Percentiles rank a stretch among this genome's conserved stretches.
These are phyloP conservation scores for Gymnoscelis rufifasciata DNA, from an alignment of 2,888 invertebrate genomes.

Conservation along the genomic window DNA sequence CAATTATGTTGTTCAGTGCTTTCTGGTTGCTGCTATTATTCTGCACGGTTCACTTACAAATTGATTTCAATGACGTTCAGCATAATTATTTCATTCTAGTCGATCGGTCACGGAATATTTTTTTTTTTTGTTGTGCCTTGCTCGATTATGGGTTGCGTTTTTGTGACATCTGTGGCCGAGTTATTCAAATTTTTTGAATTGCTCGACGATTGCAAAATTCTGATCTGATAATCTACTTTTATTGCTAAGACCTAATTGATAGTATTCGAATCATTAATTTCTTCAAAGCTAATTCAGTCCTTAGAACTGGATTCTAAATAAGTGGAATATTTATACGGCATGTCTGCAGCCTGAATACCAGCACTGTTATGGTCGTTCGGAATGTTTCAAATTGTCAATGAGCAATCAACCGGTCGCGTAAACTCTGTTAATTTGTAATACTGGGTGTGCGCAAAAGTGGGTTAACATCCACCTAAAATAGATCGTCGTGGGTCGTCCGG, in stretches of 20 bases:
- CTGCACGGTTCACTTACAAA: conserved; percentile 28
- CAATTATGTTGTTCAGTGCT: conserved; percentile 36
- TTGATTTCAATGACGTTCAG: conserved; percentile 26
- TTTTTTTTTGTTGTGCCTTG: conserved; percentile 12
- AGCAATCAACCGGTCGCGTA: conserved; percentile 42
- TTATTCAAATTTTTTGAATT: not conserved
- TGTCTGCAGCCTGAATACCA: conserved; percentile 12
- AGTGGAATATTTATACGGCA: not conserved
- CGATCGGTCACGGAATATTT: conserved; percentile 12
- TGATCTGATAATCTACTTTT: too few relatives aligned
- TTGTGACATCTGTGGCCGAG: conserved; percentile 1
- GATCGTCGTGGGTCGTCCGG: conserved; percentile 56
- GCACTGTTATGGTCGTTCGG: conserved; percentile 1
- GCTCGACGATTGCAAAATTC: too few relatives aligned
- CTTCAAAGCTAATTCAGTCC: too few relatives aligned
- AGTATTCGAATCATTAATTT: too few relatives aligned
- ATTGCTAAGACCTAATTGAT: too few relatives aligned
- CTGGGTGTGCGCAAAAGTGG: conserved; percentile 55
- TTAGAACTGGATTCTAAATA: too few relatives aligned
- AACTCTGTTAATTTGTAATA: conserved; percentile 59
- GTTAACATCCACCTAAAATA: conserved; percentile 64
- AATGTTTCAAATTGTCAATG: conserved; percentile 19
- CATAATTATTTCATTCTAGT: conserved; percentile 20
- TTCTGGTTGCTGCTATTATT: conserved; percentile 24
- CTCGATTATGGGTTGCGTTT: not conserved